Conservation (phyloP, 2,888 invertebrate genomes). For the Macrophya annulata region DNA sequence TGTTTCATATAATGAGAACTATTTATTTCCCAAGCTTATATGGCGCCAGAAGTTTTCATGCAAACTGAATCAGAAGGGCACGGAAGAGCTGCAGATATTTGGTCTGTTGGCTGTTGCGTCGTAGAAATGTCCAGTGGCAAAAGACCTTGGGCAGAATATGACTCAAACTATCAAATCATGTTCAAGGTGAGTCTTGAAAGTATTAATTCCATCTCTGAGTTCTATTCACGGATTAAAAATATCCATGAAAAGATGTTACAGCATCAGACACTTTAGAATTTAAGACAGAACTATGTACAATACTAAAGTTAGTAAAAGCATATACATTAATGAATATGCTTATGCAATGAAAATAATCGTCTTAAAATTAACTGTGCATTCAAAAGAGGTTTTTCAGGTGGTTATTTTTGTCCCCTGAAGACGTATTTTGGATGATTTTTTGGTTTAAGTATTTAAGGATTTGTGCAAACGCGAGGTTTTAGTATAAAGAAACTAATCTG, state of each 20-base stretch:
- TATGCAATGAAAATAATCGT: no score
- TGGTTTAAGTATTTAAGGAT: not conserved
- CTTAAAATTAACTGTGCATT: no score
- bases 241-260: not conserved
- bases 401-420: no score
- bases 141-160: conserved; percentile 96
- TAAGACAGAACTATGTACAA: no score
- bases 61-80: conserved; percentile 90
- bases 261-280: no score
- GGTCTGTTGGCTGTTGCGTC: conserved; percentile 97
- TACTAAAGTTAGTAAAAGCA: no score
- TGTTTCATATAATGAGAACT: conserved; percentile 11
- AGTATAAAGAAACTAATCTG: not conserved
- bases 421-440: not conserved
- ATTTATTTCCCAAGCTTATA: conserved; percentile 87
- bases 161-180: conserved; percentile 97
- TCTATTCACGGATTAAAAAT: not conserved
- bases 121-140: conserved; percentile 97
- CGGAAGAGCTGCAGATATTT: conserved; percentile 96
- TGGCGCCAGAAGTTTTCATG: conserved; percentile 98
- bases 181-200: conserved; percentile 81
- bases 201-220: not conserved
- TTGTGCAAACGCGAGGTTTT: not conserved
- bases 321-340: no score
- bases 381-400: not conserved